These are phyloP conservation scores for Bucco capensis DNA, from an alignment of 2,113 vertebrate species.

Conservation along the genomic window DNA sequence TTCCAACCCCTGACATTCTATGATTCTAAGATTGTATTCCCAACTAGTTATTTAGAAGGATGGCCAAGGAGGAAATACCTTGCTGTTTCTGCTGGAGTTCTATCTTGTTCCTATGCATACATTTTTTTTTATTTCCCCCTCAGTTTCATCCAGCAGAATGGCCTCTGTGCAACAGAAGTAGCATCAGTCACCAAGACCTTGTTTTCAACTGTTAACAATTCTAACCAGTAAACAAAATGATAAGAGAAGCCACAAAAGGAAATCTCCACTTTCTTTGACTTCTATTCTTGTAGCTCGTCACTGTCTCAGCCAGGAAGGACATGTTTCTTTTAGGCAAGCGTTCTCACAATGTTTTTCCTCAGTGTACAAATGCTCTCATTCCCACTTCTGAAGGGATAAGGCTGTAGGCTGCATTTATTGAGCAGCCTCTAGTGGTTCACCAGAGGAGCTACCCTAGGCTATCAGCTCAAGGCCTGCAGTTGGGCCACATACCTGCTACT, in stretches of 20 bases:
- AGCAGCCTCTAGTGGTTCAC: slow-evolving; percentile 42
- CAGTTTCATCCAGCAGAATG: background rate
- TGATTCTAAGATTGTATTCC: too few relatives aligned
- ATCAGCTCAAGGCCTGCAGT: fast-evolving
- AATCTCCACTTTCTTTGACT: background rate
- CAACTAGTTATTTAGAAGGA: background rate
- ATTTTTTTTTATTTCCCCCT: background rate
- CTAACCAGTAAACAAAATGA: background rate
- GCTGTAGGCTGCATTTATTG: background rate
- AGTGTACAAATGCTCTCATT: background rate
- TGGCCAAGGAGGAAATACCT: background rate
- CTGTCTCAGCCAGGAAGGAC: background rate
- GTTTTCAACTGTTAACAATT: background rate
- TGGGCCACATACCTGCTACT: background rate
- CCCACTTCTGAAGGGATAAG: background rate
- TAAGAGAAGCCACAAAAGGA: background rate
- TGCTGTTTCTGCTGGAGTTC: background rate
- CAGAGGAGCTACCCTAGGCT: background rate
- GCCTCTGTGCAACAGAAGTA: background rate
- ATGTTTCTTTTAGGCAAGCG: background rate
- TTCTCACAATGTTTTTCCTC: background rate
- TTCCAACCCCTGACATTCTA: too few relatives aligned
- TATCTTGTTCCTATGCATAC: background rate
- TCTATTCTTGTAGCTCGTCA: background rate
- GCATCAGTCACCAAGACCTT: background rate